phyloP scores from a whole-genome alignment of 2,113 vertebrate species.

The Trogon surrucura region DNA sequence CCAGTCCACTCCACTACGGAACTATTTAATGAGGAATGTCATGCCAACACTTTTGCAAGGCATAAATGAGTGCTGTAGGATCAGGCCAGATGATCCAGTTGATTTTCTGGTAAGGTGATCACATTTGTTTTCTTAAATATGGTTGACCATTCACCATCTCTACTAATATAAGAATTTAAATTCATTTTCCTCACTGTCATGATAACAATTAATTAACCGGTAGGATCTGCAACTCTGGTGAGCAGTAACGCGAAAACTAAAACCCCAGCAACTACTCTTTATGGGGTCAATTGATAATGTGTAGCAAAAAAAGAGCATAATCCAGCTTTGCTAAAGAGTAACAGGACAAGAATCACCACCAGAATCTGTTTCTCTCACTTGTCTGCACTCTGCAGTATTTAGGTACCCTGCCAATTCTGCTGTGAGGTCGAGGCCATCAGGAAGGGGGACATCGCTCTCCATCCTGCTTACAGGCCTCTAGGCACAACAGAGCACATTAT shows the following conservation, averaged over 20 bases:
- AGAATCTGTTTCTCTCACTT: neutral
- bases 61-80: constrained; percentile 84
- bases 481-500: neutral
- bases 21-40: constrained; percentile 86
- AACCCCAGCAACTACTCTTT: too few species aligned
- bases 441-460: neutral
- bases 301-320: neutral
- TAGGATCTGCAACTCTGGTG: neutral
- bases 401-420: neutral
- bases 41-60: constrained; percentile 90
- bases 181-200: neutral
- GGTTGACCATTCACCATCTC: neutral
- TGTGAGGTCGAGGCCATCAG: neutral
- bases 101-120: constrained; percentile 88
- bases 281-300: neutral
- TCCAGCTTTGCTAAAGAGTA: neutral
- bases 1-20: constrained; percentile 79
- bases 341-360: neutral
- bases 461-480: neutral
- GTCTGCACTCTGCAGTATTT: rapidly evolving
- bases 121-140: neutral
- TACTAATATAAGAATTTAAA: neutral
- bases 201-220: neutral
- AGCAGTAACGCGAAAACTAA: neutral
- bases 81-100: constrained; percentile 84